phyloP scores from a whole-genome alignment of 2,113 vertebrate genomes.

The Erinaceus europaeus region DNA sequence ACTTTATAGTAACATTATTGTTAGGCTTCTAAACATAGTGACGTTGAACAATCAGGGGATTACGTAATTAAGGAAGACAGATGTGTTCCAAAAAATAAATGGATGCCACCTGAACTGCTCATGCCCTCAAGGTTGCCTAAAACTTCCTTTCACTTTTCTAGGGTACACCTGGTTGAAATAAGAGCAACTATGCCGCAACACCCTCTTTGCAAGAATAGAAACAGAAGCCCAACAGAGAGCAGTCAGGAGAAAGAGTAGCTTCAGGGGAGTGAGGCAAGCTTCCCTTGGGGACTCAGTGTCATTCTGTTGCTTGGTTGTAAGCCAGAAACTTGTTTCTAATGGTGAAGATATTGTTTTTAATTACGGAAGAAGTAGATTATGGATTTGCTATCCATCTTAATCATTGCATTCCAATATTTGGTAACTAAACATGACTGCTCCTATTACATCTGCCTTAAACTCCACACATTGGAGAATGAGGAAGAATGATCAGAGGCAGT shows the following conservation, averaged over 20 bases:
- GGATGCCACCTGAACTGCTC: not conserved
- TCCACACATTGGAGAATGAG: not conserved
- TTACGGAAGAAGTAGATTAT: conserved; percentile 37
- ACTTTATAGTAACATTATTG: not conserved
- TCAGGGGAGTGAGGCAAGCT: not conserved
- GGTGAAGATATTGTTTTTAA: conserved; percentile 51
- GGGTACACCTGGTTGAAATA: not conserved
- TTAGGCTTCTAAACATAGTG: not conserved
- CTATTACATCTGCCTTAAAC: not conserved
- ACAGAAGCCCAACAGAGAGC: not conserved
- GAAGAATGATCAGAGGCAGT: conserved; percentile 5
- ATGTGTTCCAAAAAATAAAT: not conserved
- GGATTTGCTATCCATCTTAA: conserved; percentile 48
- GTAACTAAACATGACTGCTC: conserved; percentile 2
- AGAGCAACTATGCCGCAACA: not conserved
- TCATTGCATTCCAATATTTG: conserved; percentile 31
- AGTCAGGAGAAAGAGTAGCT: not conserved
- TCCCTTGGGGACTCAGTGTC: not conserved
- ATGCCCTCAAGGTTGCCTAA: not conserved
- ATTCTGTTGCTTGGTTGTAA: not conserved
- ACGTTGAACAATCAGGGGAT: not conserved
- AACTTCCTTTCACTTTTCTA: not conserved
- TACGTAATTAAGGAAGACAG: not conserved
- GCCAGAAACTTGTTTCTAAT: conserved; percentile 19
- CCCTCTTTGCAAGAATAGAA: not conserved